Conservation (phyloP, 2,797 vertebrate species). For the Mus minutoides region DNA sequence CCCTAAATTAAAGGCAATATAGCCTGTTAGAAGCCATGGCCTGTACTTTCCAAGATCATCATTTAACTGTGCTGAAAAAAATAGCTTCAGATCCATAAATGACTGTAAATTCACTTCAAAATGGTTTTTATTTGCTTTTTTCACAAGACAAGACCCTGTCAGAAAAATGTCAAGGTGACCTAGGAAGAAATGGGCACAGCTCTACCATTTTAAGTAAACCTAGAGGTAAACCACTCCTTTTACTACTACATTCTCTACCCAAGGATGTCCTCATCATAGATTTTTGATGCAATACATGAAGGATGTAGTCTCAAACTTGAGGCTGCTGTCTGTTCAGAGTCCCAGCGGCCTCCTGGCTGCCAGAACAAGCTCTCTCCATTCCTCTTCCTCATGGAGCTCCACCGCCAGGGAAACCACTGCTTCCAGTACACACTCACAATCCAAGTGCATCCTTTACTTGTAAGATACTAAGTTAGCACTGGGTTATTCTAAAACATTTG, state of each 20-base stretch:
- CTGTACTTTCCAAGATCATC: background rate
- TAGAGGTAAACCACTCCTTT: background rate
- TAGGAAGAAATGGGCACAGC: background rate
- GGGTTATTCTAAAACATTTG: conserved; percentile 32
- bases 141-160: background rate
- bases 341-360: background rate
- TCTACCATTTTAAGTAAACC: background rate
- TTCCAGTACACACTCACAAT: background rate
- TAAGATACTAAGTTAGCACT: background rate
- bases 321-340: background rate
- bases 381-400: background rate
- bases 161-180: background rate
- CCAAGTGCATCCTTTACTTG: background rate
- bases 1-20: conserved; percentile 9
- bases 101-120: background rate
- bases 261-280: background rate
- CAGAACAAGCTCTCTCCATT: background rate
- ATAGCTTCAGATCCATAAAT: background rate
- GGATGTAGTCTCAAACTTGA: background rate
- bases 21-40: background rate
- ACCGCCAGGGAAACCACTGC: background rate
- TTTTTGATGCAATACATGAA: background rate
- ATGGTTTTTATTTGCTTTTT: background rate
- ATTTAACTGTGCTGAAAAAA: background rate
- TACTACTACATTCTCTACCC: background rate